Percentiles rank a stretch among this genome's conserved stretches.
Evolutionary conservation across 2,888 invertebrate genomes (phyloP).

Genomic region (Proisotoma minuta): DNA sequence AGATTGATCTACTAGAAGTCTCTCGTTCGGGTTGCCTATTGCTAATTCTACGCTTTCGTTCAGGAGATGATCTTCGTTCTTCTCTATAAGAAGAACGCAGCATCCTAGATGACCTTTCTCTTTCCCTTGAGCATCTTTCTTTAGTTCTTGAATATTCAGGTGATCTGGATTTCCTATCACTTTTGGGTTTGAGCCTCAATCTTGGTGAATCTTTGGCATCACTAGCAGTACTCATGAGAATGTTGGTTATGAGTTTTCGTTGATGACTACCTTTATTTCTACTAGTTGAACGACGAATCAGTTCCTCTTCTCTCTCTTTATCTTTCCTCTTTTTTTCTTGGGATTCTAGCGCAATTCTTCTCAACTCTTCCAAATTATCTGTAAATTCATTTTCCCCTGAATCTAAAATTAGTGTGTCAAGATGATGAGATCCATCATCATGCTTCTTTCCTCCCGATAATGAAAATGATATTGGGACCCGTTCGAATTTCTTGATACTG

Average conservation of each 20-base stretch:
- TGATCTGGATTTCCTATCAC: neutral
- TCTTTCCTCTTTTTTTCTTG: conserved; percentile 1
- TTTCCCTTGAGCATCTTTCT: neutral
- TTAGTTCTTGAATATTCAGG: neutral
- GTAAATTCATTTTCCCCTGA: conserved; percentile 12
- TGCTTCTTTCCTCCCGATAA: too few species aligned
- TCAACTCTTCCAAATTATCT: conserved; percentile 10
- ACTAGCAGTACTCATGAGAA: neutral
- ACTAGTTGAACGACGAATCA: neutral
- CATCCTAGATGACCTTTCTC: neutral
- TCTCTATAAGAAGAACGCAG: neutral
- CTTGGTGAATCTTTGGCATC: neutral
- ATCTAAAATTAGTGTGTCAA: conserved; percentile 7
- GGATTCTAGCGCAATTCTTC: conserved; percentile 10
- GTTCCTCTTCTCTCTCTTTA: neutral
- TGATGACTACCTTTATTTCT: neutral
- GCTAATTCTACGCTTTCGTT: neutral
- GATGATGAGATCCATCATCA: too few species aligned
- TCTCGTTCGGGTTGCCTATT: neutral
- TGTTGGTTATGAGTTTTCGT: neutral
- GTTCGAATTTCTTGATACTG: too few species aligned
- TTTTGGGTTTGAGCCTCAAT: neutral
- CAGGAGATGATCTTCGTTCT: neutral
- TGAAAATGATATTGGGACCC: too few species aligned
- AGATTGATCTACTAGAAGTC: neutral